Percentiles rank a stretch among this genome's conserved stretches.
These are phyloP conservation scores for Nomia melanderi DNA, from an alignment of 1,140 invertebrate species.

Conservation along the genomic window DNA sequence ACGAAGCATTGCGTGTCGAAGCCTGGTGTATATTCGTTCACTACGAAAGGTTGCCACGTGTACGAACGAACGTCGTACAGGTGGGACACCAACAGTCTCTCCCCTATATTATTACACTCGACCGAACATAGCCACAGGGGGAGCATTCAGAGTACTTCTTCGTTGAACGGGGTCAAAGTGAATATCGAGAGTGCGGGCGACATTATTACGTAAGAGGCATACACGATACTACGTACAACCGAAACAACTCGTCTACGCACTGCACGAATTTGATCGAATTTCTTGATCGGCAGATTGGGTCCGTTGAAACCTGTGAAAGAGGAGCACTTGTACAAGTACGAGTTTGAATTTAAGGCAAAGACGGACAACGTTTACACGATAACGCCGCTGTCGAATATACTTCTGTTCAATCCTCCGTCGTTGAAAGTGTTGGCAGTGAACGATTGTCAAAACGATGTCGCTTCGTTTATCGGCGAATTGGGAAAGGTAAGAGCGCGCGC, in stretches of 20 bases:
- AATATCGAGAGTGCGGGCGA: conserved; percentile 68
- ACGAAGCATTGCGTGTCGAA: conserved; percentile 85
- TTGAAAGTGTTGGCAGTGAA: conserved; percentile 84
- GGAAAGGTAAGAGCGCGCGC: conserved; percentile 82
- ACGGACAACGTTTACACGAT: conserved; percentile 84
- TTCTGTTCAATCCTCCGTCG: conserved; percentile 88
- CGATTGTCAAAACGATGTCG: conserved; percentile 87
- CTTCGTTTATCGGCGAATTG: conserved; percentile 76
- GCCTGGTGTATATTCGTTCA: conserved; percentile 88
- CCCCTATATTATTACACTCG: conserved; percentile 73
- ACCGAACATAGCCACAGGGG: conserved; percentile 74
- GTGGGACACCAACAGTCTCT: conserved; percentile 75
- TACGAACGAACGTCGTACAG: conserved; percentile 83
- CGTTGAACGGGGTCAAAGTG: conserved; percentile 65
- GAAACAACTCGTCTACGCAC: too few species aligned
- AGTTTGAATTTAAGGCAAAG: conserved; percentile 81
- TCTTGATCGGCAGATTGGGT: conserved; percentile 64
- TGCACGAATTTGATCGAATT: background rate
- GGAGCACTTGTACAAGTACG: conserved; percentile 77
- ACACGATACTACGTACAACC: too few species aligned
- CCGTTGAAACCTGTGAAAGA: conserved; percentile 72
- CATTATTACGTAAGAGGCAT: conserved; percentile 63
- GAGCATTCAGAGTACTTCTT: conserved; percentile 67
- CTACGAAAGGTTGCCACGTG: conserved; percentile 91
- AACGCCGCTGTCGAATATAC: conserved; percentile 83